These are phyloP conservation scores for Lasioglossum figueresi DNA, from an alignment of 2,888 invertebrate genomes.

Conservation along the genomic window DNA sequence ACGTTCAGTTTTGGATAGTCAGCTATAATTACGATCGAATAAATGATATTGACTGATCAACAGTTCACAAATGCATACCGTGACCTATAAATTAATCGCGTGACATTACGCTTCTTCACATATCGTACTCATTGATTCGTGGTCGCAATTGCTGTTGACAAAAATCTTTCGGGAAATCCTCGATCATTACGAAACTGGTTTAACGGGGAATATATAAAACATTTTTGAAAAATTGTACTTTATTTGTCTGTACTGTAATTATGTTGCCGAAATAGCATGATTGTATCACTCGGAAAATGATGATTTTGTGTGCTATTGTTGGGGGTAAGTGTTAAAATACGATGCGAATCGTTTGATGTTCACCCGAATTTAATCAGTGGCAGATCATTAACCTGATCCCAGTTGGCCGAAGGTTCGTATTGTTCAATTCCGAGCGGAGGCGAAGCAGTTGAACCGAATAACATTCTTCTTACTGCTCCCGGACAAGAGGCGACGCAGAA, in stretches of 20 bases:
- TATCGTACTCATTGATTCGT: no score
- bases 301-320: not conserved
- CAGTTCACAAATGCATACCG: not conserved
- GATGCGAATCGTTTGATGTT: not conserved
- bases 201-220: no score
- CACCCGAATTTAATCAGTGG: not conserved
- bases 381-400: not conserved
- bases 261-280: no score
- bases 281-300: not conserved
- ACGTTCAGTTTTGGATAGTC: not conserved
- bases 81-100: not conserved
- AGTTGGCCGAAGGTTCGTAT: not conserved
- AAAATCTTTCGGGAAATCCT: no score
- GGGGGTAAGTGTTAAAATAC: not conserved
- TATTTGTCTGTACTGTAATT: no score
- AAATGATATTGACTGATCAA: not conserved
- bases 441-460: conserved; percentile 30
- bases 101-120: no score
- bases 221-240: no score
- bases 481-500: conserved; percentile 62
- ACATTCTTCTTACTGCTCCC: conserved; percentile 41
- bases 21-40: not conserved
- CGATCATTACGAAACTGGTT: no score
- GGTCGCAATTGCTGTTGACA: no score
- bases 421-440: conserved; percentile 27